phyloP scores from a whole-genome alignment of 2,888 invertebrate species.

The Reticulitermes lucifugus region DNA sequence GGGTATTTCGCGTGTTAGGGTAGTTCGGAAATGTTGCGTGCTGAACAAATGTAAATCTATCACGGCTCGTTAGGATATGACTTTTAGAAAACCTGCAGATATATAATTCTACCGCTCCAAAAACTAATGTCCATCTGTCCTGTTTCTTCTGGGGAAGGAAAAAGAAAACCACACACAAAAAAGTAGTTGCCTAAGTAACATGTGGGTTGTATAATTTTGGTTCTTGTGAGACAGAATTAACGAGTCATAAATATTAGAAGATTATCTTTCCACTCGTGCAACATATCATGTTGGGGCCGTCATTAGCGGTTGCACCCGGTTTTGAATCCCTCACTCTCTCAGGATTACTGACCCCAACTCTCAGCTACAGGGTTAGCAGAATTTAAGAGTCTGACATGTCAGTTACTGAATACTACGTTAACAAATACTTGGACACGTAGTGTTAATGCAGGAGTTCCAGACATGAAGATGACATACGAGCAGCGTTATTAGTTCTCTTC shows the following conservation, averaged over 20 bases:
- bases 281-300: background rate
- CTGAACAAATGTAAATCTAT: slow-evolving; percentile 5
- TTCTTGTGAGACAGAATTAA: background rate
- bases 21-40: background rate
- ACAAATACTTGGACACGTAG: too few relatives aligned
- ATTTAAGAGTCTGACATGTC: background rate
- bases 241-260: slow-evolving; percentile 3
- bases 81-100: background rate
- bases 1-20: background rate
- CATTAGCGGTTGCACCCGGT: background rate
- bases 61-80: background rate
- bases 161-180: background rate
- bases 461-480: too few relatives aligned
- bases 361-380: background rate
- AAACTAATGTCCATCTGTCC: background rate
- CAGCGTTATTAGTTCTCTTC: too few relatives aligned
- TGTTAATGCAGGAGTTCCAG: too few relatives aligned
- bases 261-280: background rate
- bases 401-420: too few relatives aligned
- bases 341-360: background rate
- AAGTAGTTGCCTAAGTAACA: background rate
- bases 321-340: background rate
- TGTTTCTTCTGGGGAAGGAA: background rate
- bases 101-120: background rate
- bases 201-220: background rate